phyloP scores from a whole-genome alignment of 2,888 invertebrate species.

The Copidosoma aretas region DNA sequence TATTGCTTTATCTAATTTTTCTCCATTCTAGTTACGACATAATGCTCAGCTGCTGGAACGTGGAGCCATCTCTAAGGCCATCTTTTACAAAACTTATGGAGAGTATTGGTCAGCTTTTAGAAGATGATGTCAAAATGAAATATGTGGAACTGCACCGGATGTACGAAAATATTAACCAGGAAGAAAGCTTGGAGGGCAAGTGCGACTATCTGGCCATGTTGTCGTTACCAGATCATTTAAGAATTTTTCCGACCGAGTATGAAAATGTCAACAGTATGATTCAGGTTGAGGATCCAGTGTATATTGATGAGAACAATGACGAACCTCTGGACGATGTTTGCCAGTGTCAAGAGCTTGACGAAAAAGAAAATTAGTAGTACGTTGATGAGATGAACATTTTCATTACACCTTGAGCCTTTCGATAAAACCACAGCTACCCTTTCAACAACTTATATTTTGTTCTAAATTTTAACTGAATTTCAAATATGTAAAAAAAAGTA shows the following conservation, averaged over 20 bases:
- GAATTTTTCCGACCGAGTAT: constrained; percentile 66
- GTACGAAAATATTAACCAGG: constrained; percentile 75
- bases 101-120: constrained; percentile 78
- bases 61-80: constrained; percentile 79
- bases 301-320: constrained; percentile 70
- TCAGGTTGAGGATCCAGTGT: constrained; percentile 57
- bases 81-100: constrained; percentile 79
- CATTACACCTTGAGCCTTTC: no score
- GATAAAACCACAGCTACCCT: no score
- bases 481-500: no score
- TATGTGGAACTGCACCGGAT: constrained; percentile 86
- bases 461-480: no score
- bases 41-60: constrained; percentile 88
- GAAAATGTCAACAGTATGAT: constrained; percentile 64
- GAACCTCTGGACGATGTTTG: no score
- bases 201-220: constrained; percentile 80
- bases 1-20: background rate
- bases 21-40: constrained; percentile 69
- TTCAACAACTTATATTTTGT: no score
- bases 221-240: constrained; percentile 74
- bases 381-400: no score
- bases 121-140: constrained; percentile 81
- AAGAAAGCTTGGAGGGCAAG: constrained; percentile 64
- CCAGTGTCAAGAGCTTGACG: no score
- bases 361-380: no score